Evolutionary conservation across 2,113 vertebrate genomes (phyloP).

Genomic region (Rhinolophus sinicus): DNA sequence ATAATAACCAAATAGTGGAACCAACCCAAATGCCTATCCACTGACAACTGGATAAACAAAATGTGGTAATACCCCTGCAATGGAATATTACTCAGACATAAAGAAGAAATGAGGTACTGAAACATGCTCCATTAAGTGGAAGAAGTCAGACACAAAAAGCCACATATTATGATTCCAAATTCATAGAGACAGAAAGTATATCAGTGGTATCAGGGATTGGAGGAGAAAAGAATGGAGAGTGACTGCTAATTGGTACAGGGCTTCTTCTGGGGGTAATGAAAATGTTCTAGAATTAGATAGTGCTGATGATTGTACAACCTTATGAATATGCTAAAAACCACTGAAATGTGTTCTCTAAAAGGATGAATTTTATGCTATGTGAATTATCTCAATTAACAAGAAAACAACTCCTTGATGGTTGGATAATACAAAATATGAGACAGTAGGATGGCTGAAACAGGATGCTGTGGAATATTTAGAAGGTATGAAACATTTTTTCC

Average conservation of each 20-base stretch:
- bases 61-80: neutral
- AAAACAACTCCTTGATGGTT: neutral
- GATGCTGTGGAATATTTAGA: conserved; percentile 19
- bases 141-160: conserved; percentile 4
- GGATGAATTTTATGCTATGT: neutral
- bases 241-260: neutral
- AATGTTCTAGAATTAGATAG: conserved; percentile 9
- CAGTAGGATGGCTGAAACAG: conserved; percentile 27
- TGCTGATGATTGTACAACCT: conserved; percentile 11
- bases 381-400: conserved; percentile 40
- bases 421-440: conserved; percentile 33
- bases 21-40: neutral
- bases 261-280: conserved; percentile 5
- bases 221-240: neutral
- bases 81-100: conserved; percentile 1
- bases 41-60: neutral
- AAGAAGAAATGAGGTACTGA: neutral
- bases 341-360: neutral
- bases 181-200: neutral
- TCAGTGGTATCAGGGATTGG: neutral
- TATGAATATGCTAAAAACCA: neutral
- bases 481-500: conserved; percentile 27
- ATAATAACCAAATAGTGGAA: neutral
- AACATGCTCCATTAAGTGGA: neutral
- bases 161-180: neutral